Conservation (phyloP, 2,888 invertebrate genomes). For the Drosophila colorata region DNA sequence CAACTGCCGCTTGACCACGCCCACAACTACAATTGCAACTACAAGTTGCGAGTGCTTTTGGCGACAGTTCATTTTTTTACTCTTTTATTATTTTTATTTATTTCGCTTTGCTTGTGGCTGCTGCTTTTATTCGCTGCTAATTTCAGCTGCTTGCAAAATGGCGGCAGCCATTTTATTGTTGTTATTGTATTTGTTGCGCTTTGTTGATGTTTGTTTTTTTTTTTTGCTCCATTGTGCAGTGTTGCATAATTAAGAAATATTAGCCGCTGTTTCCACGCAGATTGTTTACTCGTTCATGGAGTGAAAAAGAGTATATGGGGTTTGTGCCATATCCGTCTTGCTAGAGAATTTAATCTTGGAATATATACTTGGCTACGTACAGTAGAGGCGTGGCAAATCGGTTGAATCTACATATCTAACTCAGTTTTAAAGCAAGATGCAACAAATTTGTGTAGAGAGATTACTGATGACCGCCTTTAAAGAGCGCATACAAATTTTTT, state of each 20-base stretch:
- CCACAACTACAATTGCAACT: slow-evolving; percentile 32
- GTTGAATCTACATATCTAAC: too few relatives aligned
- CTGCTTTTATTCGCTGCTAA: slow-evolving; percentile 55
- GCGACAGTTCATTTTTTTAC: slow-evolving; percentile 51
- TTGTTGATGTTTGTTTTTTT: slow-evolving; percentile 15
- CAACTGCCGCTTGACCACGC: slow-evolving; percentile 61
- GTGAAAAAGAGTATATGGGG: too few relatives aligned
- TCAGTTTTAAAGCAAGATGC: too few relatives aligned
- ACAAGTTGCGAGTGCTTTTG: slow-evolving; percentile 46
- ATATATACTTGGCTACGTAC: too few relatives aligned
- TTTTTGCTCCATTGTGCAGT: slow-evolving; percentile 41
- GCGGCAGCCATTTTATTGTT: slow-evolving; percentile 62
- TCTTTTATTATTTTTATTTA: slow-evolving; percentile 7
- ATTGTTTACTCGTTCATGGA: too few relatives aligned
- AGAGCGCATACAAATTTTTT: too few relatives aligned
- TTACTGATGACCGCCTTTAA: too few relatives aligned
- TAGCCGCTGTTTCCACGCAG: slow-evolving; percentile 52
- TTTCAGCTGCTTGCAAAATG: slow-evolving; percentile 74
- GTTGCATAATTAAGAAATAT: slow-evolving; percentile 75
- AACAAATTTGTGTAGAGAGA: too few relatives aligned
- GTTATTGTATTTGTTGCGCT: slow-evolving; percentile 1
- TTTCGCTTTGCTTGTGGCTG: slow-evolving; percentile 25
- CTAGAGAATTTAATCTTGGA: too few relatives aligned
- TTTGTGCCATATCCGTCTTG: too few relatives aligned
- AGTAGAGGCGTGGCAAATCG: too few relatives aligned